Evolutionary conservation across 2,797 vertebrate genomes (phyloP).

Genomic region (Pangasius sanitwongsei): DNA sequence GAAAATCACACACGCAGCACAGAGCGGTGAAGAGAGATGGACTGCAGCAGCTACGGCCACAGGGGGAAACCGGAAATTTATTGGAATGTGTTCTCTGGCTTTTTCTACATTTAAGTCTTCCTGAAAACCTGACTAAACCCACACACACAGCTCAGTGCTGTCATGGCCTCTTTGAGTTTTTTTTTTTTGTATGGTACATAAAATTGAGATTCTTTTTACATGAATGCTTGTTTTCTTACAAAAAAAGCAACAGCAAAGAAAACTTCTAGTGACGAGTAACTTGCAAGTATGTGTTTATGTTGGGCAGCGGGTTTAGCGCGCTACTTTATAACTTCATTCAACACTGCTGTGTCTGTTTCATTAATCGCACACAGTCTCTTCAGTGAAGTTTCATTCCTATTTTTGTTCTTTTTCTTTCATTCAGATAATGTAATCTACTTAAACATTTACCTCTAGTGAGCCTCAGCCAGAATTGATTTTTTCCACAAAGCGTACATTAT

Average conservation of each 20-base stretch:
- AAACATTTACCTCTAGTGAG: slow-evolving; percentile 10
- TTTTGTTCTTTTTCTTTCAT: neutral
- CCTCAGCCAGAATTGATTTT: neutral
- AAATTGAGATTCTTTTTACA: slow-evolving; percentile 76
- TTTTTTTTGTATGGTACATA: slow-evolving; percentile 83
- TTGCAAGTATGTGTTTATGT: slow-evolving; percentile 69
- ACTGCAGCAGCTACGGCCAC: slow-evolving; percentile 14
- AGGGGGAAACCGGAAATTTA: slow-evolving; percentile 13
- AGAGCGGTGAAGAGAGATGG: neutral
- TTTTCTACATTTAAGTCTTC: slow-evolving; percentile 85
- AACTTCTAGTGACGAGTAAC: slow-evolving; percentile 68
- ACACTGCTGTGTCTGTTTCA: slow-evolving; percentile 37
- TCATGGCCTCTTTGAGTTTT: slow-evolving; percentile 59
- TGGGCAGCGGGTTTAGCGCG: neutral
- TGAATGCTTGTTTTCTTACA: slow-evolving; percentile 84
- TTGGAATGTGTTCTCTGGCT: slow-evolving; percentile 61
- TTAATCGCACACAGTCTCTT: slow-evolving; percentile 12
- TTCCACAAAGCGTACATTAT: neutral
- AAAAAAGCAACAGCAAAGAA: slow-evolving; percentile 60
- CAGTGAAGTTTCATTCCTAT: slow-evolving; percentile 2
- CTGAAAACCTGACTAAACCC: slow-evolving; percentile 77
- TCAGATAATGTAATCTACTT: neutral
- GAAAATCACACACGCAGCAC: neutral
- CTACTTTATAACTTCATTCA: slow-evolving; percentile 18
- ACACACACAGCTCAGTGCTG: slow-evolving; percentile 59